Evolutionary conservation across 2,888 invertebrate genomes (phyloP), one percentile per base, ranked within the genome.

Genomic region (Siphlonurus alternatus): DNA sequence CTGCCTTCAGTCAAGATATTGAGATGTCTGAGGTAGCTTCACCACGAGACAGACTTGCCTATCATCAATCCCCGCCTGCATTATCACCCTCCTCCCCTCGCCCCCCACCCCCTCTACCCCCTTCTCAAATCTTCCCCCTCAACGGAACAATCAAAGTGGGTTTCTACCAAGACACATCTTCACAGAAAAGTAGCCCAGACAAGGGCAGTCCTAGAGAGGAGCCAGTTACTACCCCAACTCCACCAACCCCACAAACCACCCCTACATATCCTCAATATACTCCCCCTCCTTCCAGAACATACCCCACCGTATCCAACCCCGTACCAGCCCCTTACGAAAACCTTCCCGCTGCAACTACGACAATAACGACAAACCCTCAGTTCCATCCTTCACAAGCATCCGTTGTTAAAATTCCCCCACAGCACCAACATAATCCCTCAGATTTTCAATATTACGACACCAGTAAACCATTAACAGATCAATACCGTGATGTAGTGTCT

Each of bases 131-230:
- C 82, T 67, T 83, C 83, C 70, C 83, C 82, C 69, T 81, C 84
- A 90, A 90, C 71, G 89, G 89, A 1, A 86, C 89, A 2, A 87
- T 92, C 2, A 81, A 91, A 69, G 91, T 90, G 51, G 92, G 92
- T 2, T 93, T 93, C 74, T 92, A 93, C 75, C 92, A 93, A 74
- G 92, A 92, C 70, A 88, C 87, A 23, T 69, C 69, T 25, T 70
- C 70, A 10, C 70, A 71, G 64, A 69, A 70, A 65, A 69, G 69
- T 63, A 71, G 71, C 65, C 71, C 72, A 5, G 71, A 72, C 19
- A 71, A 72, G 61, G 66, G 65, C 51, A 66, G 62, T 54, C 65
- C 64, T 22, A 64, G 64, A 18, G 59, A 24, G 1, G 65, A 66
- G 7, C 66, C 67, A 20, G 60, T 59, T 23, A 64, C 63, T n/a